A percentile compares a stretch with the other conserved stretches of the same genome.
Evolutionary conservation across 1,140 invertebrate genomes (phyloP).

Genomic region (Caerostris darwini): DNA sequence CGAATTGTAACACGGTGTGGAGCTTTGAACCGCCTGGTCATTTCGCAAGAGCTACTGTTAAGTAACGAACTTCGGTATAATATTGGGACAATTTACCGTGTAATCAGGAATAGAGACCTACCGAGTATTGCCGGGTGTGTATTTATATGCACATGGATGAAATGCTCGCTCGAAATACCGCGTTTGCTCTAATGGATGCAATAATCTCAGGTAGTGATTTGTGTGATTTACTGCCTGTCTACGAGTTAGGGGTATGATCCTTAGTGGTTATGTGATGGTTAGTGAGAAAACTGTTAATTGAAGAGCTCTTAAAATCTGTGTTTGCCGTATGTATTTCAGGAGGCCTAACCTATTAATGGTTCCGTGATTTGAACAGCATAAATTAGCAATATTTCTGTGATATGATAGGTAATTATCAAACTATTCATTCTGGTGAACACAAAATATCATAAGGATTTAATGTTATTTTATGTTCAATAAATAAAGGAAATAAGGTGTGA

Average conservation of each 20-base stretch:
- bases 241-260: background rate
- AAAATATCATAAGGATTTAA: too few relatives aligned
- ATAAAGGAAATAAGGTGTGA: too few relatives aligned
- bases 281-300: slow-evolving; percentile 30
- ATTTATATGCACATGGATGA: background rate
- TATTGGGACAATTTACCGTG: slow-evolving; percentile 15
- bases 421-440: too few relatives aligned
- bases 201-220: slow-evolving; percentile 25
- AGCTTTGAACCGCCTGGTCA: background rate
- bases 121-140: background rate
- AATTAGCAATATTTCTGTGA: too few relatives aligned
- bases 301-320: background rate
- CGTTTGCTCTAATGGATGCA: slow-evolving; percentile 19
- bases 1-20: background rate
- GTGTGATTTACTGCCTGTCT: slow-evolving; percentile 7
- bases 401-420: too few relatives aligned
- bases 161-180: slow-evolving; percentile 1
- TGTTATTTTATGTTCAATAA: too few relatives aligned
- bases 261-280: background rate
- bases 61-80: slow-evolving; percentile 42
- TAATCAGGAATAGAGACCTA: slow-evolving; percentile 4
- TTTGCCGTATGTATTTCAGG: background rate
- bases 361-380: too few relatives aligned
- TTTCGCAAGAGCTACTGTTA: background rate
- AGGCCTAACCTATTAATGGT: too few relatives aligned